Conservation (phyloP, 2,797 vertebrate genomes). For the Spinibarbus caldwelli region DNA sequence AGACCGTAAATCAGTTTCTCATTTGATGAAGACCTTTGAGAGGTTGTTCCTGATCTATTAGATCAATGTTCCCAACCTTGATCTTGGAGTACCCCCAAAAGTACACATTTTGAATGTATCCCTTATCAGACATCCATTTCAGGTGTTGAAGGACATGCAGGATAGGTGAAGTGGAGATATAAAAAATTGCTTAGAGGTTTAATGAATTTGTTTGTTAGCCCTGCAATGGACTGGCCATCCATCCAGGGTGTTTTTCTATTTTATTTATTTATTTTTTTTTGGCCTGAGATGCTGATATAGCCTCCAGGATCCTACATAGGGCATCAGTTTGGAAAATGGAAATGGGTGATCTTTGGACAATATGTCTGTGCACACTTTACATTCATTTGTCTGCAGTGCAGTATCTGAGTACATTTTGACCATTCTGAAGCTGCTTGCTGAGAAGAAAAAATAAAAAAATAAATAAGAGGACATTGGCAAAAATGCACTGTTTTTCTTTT, state of each 20-base stretch:
- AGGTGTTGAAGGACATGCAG: background rate
- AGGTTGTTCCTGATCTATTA: background rate
- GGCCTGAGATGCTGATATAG: no score
- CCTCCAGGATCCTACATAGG: background rate
- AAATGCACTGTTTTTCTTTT: background rate
- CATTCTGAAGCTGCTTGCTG: background rate
- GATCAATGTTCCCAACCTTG: background rate
- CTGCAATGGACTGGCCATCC: background rate
- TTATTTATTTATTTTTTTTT: background rate
- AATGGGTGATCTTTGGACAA: background rate
- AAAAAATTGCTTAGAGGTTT: background rate
- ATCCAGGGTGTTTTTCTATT: background rate
- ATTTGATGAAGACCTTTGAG: background rate
- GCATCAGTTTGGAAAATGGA: background rate
- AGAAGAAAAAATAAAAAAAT: background rate
- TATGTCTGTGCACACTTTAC: background rate
- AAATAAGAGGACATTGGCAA: background rate
- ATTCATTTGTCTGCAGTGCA: background rate
- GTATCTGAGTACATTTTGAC: background rate
- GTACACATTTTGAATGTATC: background rate
- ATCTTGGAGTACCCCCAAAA: background rate
- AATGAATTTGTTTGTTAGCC: background rate
- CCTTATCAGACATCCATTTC: background rate
- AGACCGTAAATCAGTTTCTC: background rate
- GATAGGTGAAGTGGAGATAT: no score